phyloP scores from a whole-genome alignment of 1,140 invertebrate genomes.

The Sinonovacula constricta region DNA sequence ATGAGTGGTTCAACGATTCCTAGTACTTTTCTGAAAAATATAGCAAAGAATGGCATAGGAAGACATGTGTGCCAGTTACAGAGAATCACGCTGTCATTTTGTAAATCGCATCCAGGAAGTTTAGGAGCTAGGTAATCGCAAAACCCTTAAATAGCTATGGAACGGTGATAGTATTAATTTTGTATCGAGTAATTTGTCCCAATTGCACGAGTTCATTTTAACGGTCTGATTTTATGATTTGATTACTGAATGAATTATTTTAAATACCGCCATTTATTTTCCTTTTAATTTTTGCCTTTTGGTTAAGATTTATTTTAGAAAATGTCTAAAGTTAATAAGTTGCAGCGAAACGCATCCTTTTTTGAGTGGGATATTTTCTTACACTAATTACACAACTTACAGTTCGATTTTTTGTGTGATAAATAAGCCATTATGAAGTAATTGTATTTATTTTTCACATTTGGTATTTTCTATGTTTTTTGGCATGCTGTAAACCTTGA shows the following conservation, averaged over 20 bases:
- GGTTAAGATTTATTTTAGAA: too few relatives aligned
- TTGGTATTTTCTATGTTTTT: too few relatives aligned
- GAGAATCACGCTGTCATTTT: conserved; percentile 94
- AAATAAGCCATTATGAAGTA: too few relatives aligned
- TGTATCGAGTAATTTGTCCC: too few relatives aligned
- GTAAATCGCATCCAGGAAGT: conserved; percentile 89
- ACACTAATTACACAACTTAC: too few relatives aligned
- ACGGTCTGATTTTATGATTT: not conserved
- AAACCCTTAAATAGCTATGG: not conserved
- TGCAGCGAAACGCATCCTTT: too few relatives aligned
- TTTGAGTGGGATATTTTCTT: too few relatives aligned
- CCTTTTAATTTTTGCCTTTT: not conserved
- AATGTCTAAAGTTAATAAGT: too few relatives aligned
- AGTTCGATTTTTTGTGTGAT: too few relatives aligned
- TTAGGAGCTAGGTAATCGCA: conserved; percentile 85
- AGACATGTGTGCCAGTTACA: conserved; percentile 93
- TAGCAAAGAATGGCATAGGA: conserved; percentile 90
- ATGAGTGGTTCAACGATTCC: conserved; percentile 56
- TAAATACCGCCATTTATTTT: not conserved
- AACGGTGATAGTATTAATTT: too few relatives aligned
- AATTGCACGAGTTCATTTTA: not conserved
- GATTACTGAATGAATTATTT: not conserved
- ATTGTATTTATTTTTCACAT: too few relatives aligned
- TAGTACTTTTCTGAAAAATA: conserved; percentile 80
- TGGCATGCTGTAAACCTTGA: too few relatives aligned